A percentile compares a stretch with the other conserved stretches of the same genome.
Conservation (phyloP, 2,888 invertebrate genomes). For the Drosophila mimetica region DNA sequence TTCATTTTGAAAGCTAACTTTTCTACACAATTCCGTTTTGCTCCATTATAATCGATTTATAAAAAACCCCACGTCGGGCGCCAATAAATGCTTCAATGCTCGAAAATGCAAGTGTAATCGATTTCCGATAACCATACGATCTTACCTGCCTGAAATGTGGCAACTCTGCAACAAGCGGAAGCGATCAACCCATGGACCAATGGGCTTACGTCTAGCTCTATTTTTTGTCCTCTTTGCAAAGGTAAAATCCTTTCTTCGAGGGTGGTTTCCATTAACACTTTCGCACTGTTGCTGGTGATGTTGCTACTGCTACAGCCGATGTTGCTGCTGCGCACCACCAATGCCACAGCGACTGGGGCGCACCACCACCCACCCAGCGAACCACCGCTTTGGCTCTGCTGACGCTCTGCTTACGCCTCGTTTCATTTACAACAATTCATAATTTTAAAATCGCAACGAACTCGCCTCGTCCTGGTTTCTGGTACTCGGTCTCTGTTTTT, state of each 20-base stretch:
- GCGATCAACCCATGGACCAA: slow-evolving; percentile 1
- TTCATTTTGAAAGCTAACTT: too few species aligned
- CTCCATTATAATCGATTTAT: too few species aligned
- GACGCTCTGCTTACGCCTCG: slow-evolving; percentile 44
- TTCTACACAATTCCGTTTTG: too few species aligned
- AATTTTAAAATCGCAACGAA: slow-evolving; percentile 73
- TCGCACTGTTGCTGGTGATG: slow-evolving; percentile 15
- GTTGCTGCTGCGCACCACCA: slow-evolving; percentile 60
- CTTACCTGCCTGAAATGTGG: background rate
- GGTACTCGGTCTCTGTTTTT: slow-evolving; percentile 23
- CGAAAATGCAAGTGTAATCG: too few species aligned
- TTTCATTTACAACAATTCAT: slow-evolving; percentile 72
- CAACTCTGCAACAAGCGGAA: background rate
- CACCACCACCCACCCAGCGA: slow-evolving; percentile 28
- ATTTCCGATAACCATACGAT: background rate
- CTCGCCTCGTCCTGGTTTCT: slow-evolving; percentile 34
- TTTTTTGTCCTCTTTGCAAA: slow-evolving; percentile 1
- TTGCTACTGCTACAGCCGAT: slow-evolving; percentile 3
- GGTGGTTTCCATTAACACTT: slow-evolving; percentile 39
- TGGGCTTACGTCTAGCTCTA: slow-evolving; percentile 4
- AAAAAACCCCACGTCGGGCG: slow-evolving; percentile 3
- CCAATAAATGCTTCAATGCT: background rate
- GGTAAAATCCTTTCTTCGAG: slow-evolving; percentile 13
- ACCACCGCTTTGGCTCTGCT: slow-evolving; percentile 3
- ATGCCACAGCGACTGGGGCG: slow-evolving; percentile 29